Evolutionary conservation across 2,113 vertebrate species (phyloP).

Genomic region (Dipodomys merriami): DNA sequence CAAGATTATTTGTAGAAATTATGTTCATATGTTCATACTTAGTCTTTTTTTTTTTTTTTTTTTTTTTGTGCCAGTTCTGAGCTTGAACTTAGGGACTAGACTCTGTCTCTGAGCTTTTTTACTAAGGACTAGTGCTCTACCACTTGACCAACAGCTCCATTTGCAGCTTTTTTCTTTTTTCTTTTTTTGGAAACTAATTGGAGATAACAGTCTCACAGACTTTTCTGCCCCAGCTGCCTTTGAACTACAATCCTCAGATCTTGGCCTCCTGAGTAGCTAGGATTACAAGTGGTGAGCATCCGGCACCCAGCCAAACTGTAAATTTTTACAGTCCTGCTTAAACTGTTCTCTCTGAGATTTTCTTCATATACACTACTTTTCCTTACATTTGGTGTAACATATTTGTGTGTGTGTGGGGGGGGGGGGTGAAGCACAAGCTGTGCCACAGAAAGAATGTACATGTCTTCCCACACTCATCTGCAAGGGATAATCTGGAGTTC

Average conservation of each 20-base stretch:
- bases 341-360: slow-evolving; percentile 14
- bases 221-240: no score
- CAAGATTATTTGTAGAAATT: slow-evolving; percentile 52
- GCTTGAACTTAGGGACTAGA: no score
- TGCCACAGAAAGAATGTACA: background rate
- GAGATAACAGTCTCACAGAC: no score
- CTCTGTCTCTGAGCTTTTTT: no score
- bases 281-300: no score
- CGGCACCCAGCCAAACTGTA: no score
- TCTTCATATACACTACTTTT: slow-evolving; percentile 39
- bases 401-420: background rate
- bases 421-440: background rate
- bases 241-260: no score
- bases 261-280: no score
- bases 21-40: background rate
- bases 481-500: slow-evolving; percentile 3
- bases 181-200: no score
- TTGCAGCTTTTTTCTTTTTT: no score
- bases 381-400: slow-evolving; percentile 17
- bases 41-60: background rate
- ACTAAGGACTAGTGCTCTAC: background rate
- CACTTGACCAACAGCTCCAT: no score
- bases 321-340: background rate
- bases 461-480: background rate
- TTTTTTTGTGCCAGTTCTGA: no score